phyloP scores from a whole-genome alignment of 2,113 vertebrate genomes.

The Sinocyclocheilus anshuiensis region DNA sequence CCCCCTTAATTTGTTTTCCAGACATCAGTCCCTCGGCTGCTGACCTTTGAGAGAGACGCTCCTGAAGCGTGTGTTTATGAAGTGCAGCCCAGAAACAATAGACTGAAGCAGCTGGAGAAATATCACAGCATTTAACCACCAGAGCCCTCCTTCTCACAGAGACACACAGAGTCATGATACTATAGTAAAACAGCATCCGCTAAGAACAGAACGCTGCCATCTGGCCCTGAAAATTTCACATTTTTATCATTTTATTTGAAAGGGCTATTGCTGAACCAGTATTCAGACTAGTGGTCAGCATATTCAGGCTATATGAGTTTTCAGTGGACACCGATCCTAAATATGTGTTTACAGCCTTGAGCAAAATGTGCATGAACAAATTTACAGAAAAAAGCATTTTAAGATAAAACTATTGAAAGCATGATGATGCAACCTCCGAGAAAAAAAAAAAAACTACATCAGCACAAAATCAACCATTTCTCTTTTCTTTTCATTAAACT shows the following conservation, averaged over 20 bases:
- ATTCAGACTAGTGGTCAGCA: not conserved
- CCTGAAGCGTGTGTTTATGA: conserved; percentile 61
- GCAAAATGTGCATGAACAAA: not conserved
- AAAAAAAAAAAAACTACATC: not conserved
- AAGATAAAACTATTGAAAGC: not conserved
- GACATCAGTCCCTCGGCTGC: conserved; percentile 56
- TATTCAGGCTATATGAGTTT: not conserved
- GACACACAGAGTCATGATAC: not conserved
- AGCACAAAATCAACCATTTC: not conserved
- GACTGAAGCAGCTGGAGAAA: conserved; percentile 41
- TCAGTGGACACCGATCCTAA: too few species aligned
- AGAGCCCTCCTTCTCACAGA: not conserved
- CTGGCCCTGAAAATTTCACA: not conserved
- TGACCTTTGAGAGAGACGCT: conserved; percentile 63
- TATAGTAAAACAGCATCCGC: not conserved
- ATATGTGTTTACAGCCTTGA: not conserved
- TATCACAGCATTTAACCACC: conserved; percentile 33
- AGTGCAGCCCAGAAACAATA: conserved; percentile 48
- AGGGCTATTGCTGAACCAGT: not conserved
- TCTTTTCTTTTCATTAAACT: not conserved
- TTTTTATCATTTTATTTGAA: not conserved
- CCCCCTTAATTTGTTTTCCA: conserved; percentile 62
- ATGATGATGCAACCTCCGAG: not conserved
- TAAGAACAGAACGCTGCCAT: not conserved
- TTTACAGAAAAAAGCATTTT: not conserved